A percentile compares a stretch with the other conserved stretches of the same genome.
phyloP scores from a whole-genome alignment of 2,888 invertebrate genomes.

The Ecliptopera silaceata region DNA sequence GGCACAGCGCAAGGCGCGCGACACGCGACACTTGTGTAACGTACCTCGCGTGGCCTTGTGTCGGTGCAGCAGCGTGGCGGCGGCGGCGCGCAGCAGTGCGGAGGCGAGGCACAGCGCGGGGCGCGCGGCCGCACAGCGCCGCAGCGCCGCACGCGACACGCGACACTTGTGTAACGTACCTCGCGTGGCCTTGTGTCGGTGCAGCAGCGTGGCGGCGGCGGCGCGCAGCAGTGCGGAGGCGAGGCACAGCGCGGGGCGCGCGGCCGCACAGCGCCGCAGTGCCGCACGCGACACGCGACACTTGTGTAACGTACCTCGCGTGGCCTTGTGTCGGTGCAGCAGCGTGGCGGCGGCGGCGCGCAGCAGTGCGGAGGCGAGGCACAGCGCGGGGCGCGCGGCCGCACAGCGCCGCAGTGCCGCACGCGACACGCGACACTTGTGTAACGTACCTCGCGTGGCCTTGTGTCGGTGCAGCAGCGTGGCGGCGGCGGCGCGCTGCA shows the following conservation, averaged over 20 bases:
- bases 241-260: slow-evolving; percentile 1
- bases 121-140: slow-evolving; percentile 86
- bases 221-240: slow-evolving; percentile 69
- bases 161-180: slow-evolving; percentile 78
- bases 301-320: slow-evolving; percentile 10
- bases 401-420: no score
- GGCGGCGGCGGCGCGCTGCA: no score
- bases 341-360: slow-evolving; percentile 88
- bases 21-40: slow-evolving; percentile 44
- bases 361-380: slow-evolving; percentile 73
- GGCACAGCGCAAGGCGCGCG: slow-evolving; percentile 58
- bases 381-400: slow-evolving; percentile 74
- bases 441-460: no score
- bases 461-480: no score
- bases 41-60: neutral
- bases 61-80: neutral
- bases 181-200: slow-evolving; percentile 86
- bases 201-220: slow-evolving; percentile 91
- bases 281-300: slow-evolving; percentile 92
- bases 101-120: slow-evolving; percentile 22
- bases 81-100: neutral
- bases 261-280: slow-evolving; percentile 76
- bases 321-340: slow-evolving; percentile 89
- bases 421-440: no score
- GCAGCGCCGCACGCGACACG: slow-evolving; percentile 90